Evolutionary conservation across 2,888 invertebrate species (phyloP), one percentile per base, ranked within the genome.

Genomic region (Notodonta ziczac): DNA sequence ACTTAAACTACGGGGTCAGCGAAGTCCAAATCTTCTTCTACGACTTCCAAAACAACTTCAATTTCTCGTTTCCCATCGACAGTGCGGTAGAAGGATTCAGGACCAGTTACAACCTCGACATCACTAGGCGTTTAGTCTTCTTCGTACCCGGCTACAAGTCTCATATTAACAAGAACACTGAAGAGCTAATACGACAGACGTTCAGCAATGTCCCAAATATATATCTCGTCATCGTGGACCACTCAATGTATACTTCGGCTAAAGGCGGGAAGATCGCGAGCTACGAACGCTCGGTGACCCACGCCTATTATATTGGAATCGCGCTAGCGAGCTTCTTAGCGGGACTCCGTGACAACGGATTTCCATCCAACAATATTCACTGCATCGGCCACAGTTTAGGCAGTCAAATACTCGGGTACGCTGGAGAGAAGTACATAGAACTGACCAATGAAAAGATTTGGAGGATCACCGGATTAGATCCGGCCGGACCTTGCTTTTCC

Each of bases 81-180:
- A 71, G 68, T 0, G 91, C 90, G 0, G 82, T 79, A 0, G 80
- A 85, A 51, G 83, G 83, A 0, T 80, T 93, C 61, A 86, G 84
- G 1, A 66, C 70, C 4, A 68, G 69, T 9, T 89, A 90, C 69
- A 90, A 89, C 60, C 67, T 93, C 0, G 92, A 93, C 58, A 64
- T 88, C 4, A 78, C 87, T 1, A 85, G 80, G 52, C 84, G 84
- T n/a, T 77, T 93, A 0, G 84, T 91, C 53, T 85, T 93, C 71
- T 92, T 90, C 73, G 90, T 91, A 0, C 91, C 93, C 0, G 93
- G 93, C 2, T 93, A 91, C 76, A 92, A 91, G 67, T 89, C 92
- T 0, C 85, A 91, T 59, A 90, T 93, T 48, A 80, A 77, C 62
- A 88, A 82, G 59, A 86, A 86, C 9, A 89, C 89, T 0, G 87